Base-by-base conservation (phyloP, 2,888 invertebrate genomes). In the Ditula angustiorana region DNA sequence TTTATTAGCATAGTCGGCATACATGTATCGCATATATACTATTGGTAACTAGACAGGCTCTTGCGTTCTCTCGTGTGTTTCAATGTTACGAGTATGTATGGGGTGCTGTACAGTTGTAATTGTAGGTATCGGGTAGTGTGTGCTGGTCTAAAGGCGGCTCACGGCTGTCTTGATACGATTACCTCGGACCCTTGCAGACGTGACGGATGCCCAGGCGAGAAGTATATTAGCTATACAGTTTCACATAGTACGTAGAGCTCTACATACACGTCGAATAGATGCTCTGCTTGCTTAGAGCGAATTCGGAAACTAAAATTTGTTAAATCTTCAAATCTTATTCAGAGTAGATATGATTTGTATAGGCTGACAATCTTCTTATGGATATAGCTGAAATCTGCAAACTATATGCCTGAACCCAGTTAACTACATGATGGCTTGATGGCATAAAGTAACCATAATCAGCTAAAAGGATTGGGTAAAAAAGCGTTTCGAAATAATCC, bases 91-190 rank as follows among this genome's bases (percentile, higher is more conserved):
- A n/a, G n/a, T n/a, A 44, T 61, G 44, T 61, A 33, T 46, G 30
- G 53, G 52, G 7, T 7, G 3, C 4, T 7, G 19, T 13, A 30
- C 19, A 61, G 11, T 11, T n/a, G n/a, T n/a, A n/a, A 24, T 23
- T 8, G 7, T 30, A 35, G n/a, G 7, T 28, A 30, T 19, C 13
- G 19, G 28, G 35, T 21, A 55, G 19, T 57, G 8, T 26, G 21
- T 8, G 55, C 52, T 66, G 62, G 63, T 66, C 65, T 21, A 68
- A 69, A 70, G 71, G 67, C 67, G 66, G 50, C 67, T 65, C 69
- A 70, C 66, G 67, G 26, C 49, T 67, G 59, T 61, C 67, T 65
- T 74, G 70, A 75, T 74, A 69, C 72, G 78, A 77, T 78, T 78
- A 77, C 47, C 60, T 53, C 33, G 59, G 56, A 33, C 50, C 44